Conservation (phyloP, 2,888 invertebrate species). For the Torymus auratus region DNA sequence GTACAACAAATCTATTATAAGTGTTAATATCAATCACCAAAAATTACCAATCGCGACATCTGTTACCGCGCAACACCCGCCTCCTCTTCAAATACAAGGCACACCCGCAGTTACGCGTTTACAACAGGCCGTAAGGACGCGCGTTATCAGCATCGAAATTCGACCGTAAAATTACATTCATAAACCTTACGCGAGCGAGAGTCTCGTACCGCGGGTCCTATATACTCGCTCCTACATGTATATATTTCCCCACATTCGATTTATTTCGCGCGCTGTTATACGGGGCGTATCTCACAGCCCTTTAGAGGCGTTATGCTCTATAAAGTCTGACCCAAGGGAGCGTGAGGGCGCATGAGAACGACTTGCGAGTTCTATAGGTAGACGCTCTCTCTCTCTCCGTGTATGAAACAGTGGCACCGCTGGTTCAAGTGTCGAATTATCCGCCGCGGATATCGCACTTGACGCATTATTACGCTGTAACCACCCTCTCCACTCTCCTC, state of each 20-base stretch:
- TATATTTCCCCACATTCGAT: constrained; percentile 26
- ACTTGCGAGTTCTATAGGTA: constrained; percentile 23
- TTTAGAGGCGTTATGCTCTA: constrained; percentile 16
- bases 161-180: background rate
- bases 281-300: background rate
- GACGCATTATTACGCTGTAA: constrained; percentile 50
- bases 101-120: background rate
- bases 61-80: no score
- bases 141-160: background rate
- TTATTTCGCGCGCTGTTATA: constrained; percentile 11
- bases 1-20: no score
- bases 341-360: constrained; percentile 36
- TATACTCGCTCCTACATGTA: background rate
- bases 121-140: background rate
- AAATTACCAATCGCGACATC: no score
- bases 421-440: constrained; percentile 48
- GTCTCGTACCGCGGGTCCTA: no score
- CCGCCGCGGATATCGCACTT: constrained; percentile 41
- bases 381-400: background rate
- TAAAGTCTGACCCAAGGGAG: constrained; percentile 32
- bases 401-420: background rate
- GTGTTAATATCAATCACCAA: no score
- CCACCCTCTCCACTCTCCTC: background rate
- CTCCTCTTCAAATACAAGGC: no score
- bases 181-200: background rate